Percentiles rank a stretch among this genome's conserved stretches.
These are phyloP conservation scores for Neomonachus schauinslandi DNA, from an alignment of 2,113 vertebrate genomes.

Conservation along the genomic window DNA sequence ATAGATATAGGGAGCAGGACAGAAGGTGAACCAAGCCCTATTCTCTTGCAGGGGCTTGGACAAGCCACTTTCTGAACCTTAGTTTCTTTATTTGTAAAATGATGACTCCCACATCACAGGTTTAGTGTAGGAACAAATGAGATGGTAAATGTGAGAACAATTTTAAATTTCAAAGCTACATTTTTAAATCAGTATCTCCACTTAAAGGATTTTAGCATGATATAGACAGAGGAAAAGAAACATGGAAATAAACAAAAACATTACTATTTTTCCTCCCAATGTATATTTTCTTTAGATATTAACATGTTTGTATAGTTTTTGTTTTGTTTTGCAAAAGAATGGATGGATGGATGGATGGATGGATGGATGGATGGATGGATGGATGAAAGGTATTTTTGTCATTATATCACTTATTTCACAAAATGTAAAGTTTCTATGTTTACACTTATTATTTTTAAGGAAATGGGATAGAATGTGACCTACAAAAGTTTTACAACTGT, in stretches of 20 bases:
- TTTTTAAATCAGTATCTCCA: background rate
- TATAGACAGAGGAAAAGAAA: background rate
- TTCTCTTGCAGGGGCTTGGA: background rate
- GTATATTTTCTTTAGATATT: background rate
- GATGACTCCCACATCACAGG: background rate
- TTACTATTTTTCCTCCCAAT: background rate
- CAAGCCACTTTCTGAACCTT: background rate
- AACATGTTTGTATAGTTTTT: background rate
- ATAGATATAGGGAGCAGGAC: background rate
- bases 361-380: too few species aligned
- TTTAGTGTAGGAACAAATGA: background rate
- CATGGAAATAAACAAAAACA: background rate
- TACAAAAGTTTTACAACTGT: slow-evolving; percentile 85
- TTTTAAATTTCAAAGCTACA: background rate
- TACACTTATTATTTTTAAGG: slow-evolving; percentile 82
- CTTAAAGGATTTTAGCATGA: background rate
- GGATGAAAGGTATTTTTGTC: background rate
- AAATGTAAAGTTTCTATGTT: background rate
- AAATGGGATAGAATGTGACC: slow-evolving; percentile 86
- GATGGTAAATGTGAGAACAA: background rate
- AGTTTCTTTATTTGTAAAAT: background rate
- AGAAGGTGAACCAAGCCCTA: background rate
- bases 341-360: background rate
- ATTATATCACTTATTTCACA: background rate
- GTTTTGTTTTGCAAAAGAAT: background rate